Base-by-base conservation (phyloP, 2,888 invertebrate species). In the Argyresthia albistria region DNA sequence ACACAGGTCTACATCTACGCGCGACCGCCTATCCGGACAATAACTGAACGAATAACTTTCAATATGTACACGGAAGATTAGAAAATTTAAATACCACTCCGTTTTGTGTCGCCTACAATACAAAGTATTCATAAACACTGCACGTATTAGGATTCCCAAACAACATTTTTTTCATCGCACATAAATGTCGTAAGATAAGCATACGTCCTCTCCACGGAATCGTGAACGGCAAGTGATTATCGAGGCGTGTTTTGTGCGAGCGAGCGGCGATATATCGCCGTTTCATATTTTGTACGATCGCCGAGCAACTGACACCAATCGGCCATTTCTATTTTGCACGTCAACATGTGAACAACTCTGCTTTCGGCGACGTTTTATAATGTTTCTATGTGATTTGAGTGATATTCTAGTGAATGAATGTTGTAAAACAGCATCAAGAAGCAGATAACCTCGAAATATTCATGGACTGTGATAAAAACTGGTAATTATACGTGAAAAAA, bases 321-420 rank as follows among this genome's bases (percentile, higher is more conserved):
- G 66, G 66, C 65, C 66, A 65, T 64, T 66, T 66, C 64, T 63
- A 42, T 49, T 53, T 51, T 35, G 43, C 59, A 64, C 67, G 60
- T 63, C 66, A 63, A 59, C 60, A 64, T 58, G 67, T 59, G 55
- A 61, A 53, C 59, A 61, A 60, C 67, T 66, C 48, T 59, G 50
- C 11, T 36, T 35, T 39, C 46, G 57, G 47, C 8, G 12, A 2
- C 8, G 9, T 25, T 14, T 37, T 14, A 48, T 37, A 48, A 48
- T 37, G 36, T 12, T 37, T 39, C 7, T 37, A 37, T 48, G 45
- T 45, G 14, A n/a, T 45, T 45, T 45, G n/a, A 9, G 45, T 45
- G n/a, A 15, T 8, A 14, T 14, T 14, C 8, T 4, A 45, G 45
- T 45, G 45, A 42, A 11, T 15, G 12, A 15, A 14, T 45, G 15